Conservation (phyloP, 2,797 vertebrate genomes). For the Anabas testudineus region DNA sequence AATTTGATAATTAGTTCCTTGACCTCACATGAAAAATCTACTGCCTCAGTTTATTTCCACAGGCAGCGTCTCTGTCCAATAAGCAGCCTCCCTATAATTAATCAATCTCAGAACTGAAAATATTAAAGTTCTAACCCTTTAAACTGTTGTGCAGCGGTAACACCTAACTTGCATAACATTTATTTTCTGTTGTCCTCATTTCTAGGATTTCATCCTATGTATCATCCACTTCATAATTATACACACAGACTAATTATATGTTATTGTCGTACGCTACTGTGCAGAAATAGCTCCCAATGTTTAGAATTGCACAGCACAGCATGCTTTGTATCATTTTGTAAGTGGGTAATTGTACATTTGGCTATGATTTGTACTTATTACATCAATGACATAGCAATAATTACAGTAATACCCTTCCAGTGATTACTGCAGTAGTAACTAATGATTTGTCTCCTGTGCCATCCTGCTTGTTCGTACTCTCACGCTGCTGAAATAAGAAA, state of each 20-base stretch:
- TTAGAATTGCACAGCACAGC: constrained; percentile 20
- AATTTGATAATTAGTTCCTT: background rate
- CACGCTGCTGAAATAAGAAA: background rate
- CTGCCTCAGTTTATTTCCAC: background rate
- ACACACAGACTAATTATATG: constrained; percentile 31
- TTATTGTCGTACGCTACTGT: constrained; percentile 21
- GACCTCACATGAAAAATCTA: background rate
- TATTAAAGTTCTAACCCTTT: background rate
- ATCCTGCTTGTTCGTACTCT: constrained; percentile 12
- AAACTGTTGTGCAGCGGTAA: background rate
- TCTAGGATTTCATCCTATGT: background rate
- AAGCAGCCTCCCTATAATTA: constrained; percentile 4
- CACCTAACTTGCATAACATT: background rate
- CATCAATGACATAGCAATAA: constrained; percentile 38
- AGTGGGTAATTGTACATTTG: constrained; percentile 51
- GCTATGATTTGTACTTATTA: constrained; percentile 41
- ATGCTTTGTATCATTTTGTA: constrained; percentile 26
- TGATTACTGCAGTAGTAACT: constrained; percentile 29
- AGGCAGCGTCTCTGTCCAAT: background rate
- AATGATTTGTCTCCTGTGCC: constrained; percentile 17
- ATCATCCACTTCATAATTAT: constrained; percentile 16
- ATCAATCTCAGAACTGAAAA: constrained; percentile 16
- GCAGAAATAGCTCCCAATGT: constrained; percentile 20
- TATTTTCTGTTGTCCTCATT: constrained; percentile 4
- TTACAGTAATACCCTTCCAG: constrained; percentile 42